Percentiles rank a stretch among this genome's conserved stretches.
phyloP scores from a whole-genome alignment of 1,140 invertebrate genomes.

The Drosophila nasuta region DNA sequence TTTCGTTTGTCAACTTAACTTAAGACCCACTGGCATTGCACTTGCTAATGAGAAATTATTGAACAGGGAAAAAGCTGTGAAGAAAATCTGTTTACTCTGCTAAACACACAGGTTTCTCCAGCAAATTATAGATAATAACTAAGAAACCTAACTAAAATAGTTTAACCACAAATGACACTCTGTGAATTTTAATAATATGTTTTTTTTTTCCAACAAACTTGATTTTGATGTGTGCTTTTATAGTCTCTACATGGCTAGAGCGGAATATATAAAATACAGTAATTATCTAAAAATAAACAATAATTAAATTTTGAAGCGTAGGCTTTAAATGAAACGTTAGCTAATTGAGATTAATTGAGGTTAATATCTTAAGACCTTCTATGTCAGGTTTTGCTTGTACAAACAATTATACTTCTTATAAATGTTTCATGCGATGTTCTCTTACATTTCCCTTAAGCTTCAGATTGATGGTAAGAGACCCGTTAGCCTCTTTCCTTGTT shows the following conservation, averaged over 20 bases:
- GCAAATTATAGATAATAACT: no score
- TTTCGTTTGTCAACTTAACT: neutral
- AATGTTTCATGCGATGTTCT: neutral
- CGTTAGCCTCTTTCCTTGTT: slow-evolving; percentile 28
- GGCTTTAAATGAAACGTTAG: slow-evolving; percentile 25
- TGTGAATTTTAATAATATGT: neutral
- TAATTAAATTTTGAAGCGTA: slow-evolving; percentile 33
- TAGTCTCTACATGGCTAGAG: neutral
- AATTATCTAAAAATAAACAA: slow-evolving; percentile 46
- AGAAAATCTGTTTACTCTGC: no score
- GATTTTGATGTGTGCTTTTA: neutral
- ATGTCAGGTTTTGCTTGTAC: slow-evolving; percentile 2
- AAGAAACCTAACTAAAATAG: no score
- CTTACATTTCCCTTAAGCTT: slow-evolving; percentile 8
- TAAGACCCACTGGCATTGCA: slow-evolving; percentile 31
- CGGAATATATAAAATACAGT: slow-evolving; percentile 20
- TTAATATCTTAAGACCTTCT: slow-evolving; percentile 29
- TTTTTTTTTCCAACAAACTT: neutral
- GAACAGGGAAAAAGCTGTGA: neutral
- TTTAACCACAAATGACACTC: neutral
- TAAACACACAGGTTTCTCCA: no score
- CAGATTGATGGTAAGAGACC: slow-evolving; percentile 7
- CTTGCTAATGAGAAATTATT: slow-evolving; percentile 21
- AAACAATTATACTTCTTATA: neutral
- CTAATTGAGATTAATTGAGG: slow-evolving; percentile 48